Evolutionary conservation across 1,140 invertebrate genomes (phyloP).

Genomic region (Thrips palmi): DNA sequence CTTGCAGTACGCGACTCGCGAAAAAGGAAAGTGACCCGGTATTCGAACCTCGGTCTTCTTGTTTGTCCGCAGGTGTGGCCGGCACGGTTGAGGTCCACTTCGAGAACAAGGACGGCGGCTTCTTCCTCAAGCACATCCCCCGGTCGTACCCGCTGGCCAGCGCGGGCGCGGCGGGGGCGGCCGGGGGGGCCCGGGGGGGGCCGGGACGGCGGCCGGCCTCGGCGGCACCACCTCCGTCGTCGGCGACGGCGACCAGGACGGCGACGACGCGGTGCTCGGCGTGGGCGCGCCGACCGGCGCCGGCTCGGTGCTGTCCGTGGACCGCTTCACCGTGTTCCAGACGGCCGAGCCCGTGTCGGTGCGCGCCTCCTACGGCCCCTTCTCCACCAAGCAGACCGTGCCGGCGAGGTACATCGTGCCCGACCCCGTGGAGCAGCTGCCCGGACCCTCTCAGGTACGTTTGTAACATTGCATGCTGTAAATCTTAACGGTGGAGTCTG

Average conservation of each 20-base stretch:
- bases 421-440: conserved; percentile 28
- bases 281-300: background rate
- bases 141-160: conserved; percentile 8
- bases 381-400: conserved; percentile 82
- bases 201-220: conserved; percentile 8
- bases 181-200: conserved; percentile 16
- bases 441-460: conserved; percentile 17
- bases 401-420: conserved; percentile 75
- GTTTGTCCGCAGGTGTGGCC: background rate
- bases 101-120: conserved; percentile 74
- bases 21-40: too few species aligned
- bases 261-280: background rate
- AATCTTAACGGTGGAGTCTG: too few species aligned
- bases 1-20: too few species aligned
- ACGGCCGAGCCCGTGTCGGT: conserved; percentile 71
- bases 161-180: conserved; percentile 17
- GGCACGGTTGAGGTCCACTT: conserved; percentile 63
- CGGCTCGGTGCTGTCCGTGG: conserved; percentile 43
- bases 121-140: conserved; percentile 63
- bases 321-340: conserved; percentile 75
- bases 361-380: conserved; percentile 75
- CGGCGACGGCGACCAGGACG: conserved; percentile 2
- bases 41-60: too few species aligned
- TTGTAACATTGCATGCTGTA: too few species aligned
- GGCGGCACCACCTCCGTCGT: conserved; percentile 4